Conservation (phyloP, 1,140 invertebrate genomes). For the Leptopilina boulardi region DNA sequence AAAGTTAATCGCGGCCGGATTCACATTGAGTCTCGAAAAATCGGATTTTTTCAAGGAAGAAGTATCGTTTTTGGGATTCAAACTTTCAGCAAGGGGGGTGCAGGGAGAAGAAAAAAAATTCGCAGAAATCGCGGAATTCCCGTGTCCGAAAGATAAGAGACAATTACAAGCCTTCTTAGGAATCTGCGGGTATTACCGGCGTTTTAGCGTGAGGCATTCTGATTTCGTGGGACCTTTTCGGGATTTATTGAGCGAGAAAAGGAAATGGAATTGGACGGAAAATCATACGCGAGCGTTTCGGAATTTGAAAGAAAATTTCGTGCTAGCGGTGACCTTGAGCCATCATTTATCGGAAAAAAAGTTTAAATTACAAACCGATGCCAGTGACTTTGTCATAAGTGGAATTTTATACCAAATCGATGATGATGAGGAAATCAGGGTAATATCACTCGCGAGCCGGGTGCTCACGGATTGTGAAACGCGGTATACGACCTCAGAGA, state of each 20-base stretch:
- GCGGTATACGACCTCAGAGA: slow-evolving; percentile 38
- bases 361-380: slow-evolving; percentile 24
- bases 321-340: slow-evolving; percentile 7
- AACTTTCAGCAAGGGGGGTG: slow-evolving; percentile 56
- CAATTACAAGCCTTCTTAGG: slow-evolving; percentile 65
- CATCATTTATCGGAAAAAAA: background rate
- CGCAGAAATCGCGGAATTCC: slow-evolving; percentile 59
- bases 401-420: slow-evolving; percentile 23
- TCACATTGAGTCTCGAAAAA: slow-evolving; percentile 56
- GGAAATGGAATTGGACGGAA: slow-evolving; percentile 30
- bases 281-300: slow-evolving; percentile 33
- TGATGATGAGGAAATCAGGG: background rate
- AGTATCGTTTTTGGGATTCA: slow-evolving; percentile 53
- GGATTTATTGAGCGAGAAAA: slow-evolving; percentile 46
- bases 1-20: slow-evolving; percentile 41
- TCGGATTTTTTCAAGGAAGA: slow-evolving; percentile 41
- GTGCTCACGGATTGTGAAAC: slow-evolving; percentile 12
- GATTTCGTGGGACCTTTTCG: slow-evolving; percentile 49
- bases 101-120: slow-evolving; percentile 62
- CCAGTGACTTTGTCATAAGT: slow-evolving; percentile 21
- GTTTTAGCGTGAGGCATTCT: slow-evolving; percentile 57
- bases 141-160: slow-evolving; percentile 58
- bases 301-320: slow-evolving; percentile 37
- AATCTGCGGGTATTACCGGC: slow-evolving; percentile 62
- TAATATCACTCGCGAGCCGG: slow-evolving; percentile 34